These are phyloP conservation scores for Notechis scutatus DNA, from an alignment of 2,113 vertebrate species.

Conservation along the genomic window DNA sequence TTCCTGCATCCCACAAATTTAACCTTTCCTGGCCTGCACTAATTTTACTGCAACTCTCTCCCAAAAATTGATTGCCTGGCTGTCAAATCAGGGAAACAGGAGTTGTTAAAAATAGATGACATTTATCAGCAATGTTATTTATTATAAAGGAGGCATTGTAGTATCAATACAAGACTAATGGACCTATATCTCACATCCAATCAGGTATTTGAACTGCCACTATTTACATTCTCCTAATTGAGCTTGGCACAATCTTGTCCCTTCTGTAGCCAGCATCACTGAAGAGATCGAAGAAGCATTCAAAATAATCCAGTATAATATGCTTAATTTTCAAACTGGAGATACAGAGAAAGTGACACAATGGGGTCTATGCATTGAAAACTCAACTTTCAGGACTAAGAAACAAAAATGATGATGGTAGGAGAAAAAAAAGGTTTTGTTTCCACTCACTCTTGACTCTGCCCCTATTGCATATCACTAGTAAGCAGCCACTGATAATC, in stretches of 20 bases:
- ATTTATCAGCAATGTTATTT: not conserved
- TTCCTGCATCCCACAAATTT: not conserved
- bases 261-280: not conserved
- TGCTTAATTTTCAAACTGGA: not conserved
- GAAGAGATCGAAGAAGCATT: not conserved
- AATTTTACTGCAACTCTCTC: not conserved
- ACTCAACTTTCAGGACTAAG: not conserved
- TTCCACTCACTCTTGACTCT: not conserved
- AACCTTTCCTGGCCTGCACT: not conserved
- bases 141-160: not conserved
- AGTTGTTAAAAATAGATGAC: not conserved
- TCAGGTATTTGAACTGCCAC: not conserved
- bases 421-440: not conserved
- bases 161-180: not conserved
- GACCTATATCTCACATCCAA: not conserved
- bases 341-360: not conserved
- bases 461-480: not conserved
- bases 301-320: not conserved
- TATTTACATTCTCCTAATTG: not conserved
- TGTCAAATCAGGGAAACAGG: not conserved
- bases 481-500: not conserved
- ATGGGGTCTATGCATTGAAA: not conserved
- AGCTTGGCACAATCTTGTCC: not conserved
- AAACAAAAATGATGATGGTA: not conserved
- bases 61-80: not conserved